Evolutionary conservation across 2,113 vertebrate genomes (phyloP), one percentile per base, ranked within the genome.

Genomic region (Chaenogobius annularis): DNA sequence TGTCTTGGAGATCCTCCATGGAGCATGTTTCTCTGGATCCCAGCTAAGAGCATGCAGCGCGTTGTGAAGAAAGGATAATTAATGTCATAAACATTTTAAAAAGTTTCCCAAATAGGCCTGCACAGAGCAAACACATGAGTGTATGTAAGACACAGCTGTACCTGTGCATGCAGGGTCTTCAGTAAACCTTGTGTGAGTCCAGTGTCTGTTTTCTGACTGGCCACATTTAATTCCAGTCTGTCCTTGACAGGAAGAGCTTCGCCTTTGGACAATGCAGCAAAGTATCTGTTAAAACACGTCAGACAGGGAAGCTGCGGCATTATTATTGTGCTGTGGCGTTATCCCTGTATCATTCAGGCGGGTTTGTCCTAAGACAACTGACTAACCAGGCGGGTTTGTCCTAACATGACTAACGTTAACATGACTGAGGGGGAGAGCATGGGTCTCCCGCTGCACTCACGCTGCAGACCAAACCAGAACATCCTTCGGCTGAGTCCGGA

Each of bases 401-500:
- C n/a, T n/a, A n/a, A n/a, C n/a, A n/a, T n/a, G n/a, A n/a, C n/a
- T n/a, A n/a, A n/a, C n/a, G n/a, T n/a, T n/a, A n/a, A n/a, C n/a
- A n/a, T n/a, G n/a, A n/a, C n/a, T n/a, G n/a, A n/a, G n/a, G n/a
- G n/a, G n/a, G n/a, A n/a, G n/a, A n/a, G n/a, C n/a, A n/a, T n/a
- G 35, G 35, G 35, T 35, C 3, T 2, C 3, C 14, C n/a, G 14
- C 5, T 6, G 17, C 35, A 93, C 96, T 96, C 86, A 99, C 95
- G 91, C 94, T 17, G 93, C 93, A 47, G 95, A 93, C 97, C 97
- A 99, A 81, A 88, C 91, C 75, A 99, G 90, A 79, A 97, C 70
- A 70, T 99, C 96, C 12, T 46, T 73, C 7, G 97, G 97, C 74
- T 99, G 97, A 8, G 96, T 97, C 73, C 95, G 94, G 75, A 98